Evolutionary conservation across 2,888 invertebrate genomes (phyloP), one percentile per base, ranked within the genome.

Genomic region (Ochropleura plecta): DNA sequence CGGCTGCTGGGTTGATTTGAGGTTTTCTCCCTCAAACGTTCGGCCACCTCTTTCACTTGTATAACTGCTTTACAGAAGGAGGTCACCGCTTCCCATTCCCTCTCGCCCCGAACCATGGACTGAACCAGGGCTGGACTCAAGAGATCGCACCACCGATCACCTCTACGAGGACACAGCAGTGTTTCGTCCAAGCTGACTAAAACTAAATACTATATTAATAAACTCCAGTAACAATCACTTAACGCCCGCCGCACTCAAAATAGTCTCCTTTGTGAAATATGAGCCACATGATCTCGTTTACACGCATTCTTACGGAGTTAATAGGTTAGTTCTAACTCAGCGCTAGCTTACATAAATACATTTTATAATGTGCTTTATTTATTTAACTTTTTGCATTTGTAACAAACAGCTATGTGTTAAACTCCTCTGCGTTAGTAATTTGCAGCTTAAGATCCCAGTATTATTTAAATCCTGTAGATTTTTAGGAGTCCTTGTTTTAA

Each of bases 231-330:
- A 69, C 30, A 64, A 73, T 81, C 70, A 74, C 68, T 83, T 74
- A 69, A 16, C 49, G 7, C 49, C 18, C 49, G 7, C 49, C 18
- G n/a, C 7, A 44, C 69, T 73, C 16, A 42, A 75, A 83, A 80
- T 64, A 79, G 64, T 57, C 2, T 30, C 57, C 40, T 40, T 63
- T 57, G 40, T 71, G 40, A 51, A 55, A 70, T 60, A 14, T 66
- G 73, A 42, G 46, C 49, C 65, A 82, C 68, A 66, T 53, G 71
- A 70, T 63, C 66, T 59, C 68, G 70, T 81, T 78, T 71, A 44
- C 62, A 70, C 69, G 84, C 84, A 80, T 76, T 80, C 84, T 80
- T 69, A 71, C 40, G 3, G 60, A 76, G 84, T 80, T 84, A 82
- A 67, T 80, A 76, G 84, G 81, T 83, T 83, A 83, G 75, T 53